phyloP scores from a whole-genome alignment of 1,140 invertebrate genomes.

The Listronotus bonariensis region DNA sequence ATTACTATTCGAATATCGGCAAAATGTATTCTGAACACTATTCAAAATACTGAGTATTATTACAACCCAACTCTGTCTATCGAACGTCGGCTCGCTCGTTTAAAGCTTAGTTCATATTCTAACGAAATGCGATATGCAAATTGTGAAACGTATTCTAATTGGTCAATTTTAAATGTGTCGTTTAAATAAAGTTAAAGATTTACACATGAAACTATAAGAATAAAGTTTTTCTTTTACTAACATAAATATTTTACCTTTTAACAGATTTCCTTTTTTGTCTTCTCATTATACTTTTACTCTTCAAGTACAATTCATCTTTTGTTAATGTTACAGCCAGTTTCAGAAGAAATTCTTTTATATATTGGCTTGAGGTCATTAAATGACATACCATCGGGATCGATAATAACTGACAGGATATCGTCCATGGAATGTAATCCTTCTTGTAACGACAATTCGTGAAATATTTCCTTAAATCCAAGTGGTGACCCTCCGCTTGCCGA shows the following conservation, averaged over 20 bases:
- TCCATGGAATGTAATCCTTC: slow-evolving; percentile 86
- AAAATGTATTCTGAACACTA: too few species aligned
- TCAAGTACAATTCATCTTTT: slow-evolving; percentile 86
- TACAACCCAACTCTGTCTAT: too few species aligned
- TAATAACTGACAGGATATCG: slow-evolving; percentile 84
- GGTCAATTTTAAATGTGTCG: too few species aligned
- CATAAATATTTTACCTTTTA: slow-evolving; percentile 39
- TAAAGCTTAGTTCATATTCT: too few species aligned
- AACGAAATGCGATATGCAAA: too few species aligned
- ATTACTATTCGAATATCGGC: too few species aligned
- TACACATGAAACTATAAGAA: too few species aligned
- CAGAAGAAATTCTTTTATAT: slow-evolving; percentile 85
- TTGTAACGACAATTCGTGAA: slow-evolving; percentile 81
- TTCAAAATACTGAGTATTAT: too few species aligned
- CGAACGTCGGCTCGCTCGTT: too few species aligned
- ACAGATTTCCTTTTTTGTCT: slow-evolving; percentile 71
- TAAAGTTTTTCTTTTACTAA: too few species aligned
- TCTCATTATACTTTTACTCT: slow-evolving; percentile 87
- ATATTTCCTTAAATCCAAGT: slow-evolving; percentile 80
- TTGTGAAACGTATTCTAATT: too few species aligned
- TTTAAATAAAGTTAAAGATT: too few species aligned
- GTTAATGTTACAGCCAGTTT: slow-evolving; percentile 85
- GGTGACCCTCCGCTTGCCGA: slow-evolving; percentile 71
- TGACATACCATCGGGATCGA: slow-evolving; percentile 88
- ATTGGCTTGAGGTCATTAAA: slow-evolving; percentile 90